Base-by-base conservation (phyloP, 2,888 invertebrate species). In the Melinaea marsaeus region DNA sequence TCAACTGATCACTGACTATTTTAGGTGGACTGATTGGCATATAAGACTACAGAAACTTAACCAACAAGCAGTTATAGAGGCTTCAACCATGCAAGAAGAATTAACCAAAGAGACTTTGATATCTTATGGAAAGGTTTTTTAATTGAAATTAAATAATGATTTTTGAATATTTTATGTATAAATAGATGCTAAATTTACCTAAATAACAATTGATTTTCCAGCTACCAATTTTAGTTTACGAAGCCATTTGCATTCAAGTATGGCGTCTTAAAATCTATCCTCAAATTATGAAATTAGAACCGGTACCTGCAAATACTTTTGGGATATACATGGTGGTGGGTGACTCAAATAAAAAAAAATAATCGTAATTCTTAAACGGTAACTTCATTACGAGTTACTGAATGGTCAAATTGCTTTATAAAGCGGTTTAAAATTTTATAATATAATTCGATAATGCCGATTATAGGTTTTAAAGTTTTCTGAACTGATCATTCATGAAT, bases 251-350 rank as follows among this genome's bases (percentile, higher is more conserved):
- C 72, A 94, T 96, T 57, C 94, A 94, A 79, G 90, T 97, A 46
- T 98, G 98, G 98, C 96, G 96, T 71, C 90, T 94, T 63, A 95
- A 96, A 78, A 92, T 97, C 33, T 93, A 97, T 72, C 95, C 96
- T 0, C 92, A 94, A 78, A 88, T 98, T n/a, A 77, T 96, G 37
- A 93, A 95, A 75, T 78, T 94, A 13, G 92, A 94, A 72, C 92
- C 93, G 0, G 92, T 94, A 58, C 94, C 95, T 0, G 82, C 91
- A 55, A 94, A 94, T 68, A 94, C 95, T 4, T 95, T 97, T 76
- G 91, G 95, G 11, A 91, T 95, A 56, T 96, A 97, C 74, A 95
- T 96, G 76, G 93, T 95, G 76, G 93, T 95, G 80, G 91, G 91
- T 79, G 35, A 11, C 3, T 13, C 1, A 34, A 13, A 7, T n/a